A percentile compares a stretch with the other conserved stretches of the same genome.
Conservation (phyloP, 2,888 invertebrate species). For the Euzophera pinguis region DNA sequence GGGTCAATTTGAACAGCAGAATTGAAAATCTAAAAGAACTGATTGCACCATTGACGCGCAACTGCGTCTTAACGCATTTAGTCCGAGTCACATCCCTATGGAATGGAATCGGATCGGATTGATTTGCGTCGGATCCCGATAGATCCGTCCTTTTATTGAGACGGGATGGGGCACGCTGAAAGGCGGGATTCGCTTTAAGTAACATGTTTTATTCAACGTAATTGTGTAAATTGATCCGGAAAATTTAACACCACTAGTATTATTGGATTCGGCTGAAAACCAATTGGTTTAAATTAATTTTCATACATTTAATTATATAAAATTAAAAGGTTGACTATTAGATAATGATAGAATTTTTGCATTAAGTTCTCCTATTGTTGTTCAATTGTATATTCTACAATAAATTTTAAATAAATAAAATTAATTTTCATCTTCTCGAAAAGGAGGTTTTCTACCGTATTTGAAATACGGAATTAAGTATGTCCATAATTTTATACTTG, state of each 20-base stretch:
- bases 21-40: slow-evolving; percentile 11
- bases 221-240: slow-evolving; percentile 1
- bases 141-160: slow-evolving; percentile 9
- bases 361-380: too few species aligned
- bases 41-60: slow-evolving; percentile 17
- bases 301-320: too few species aligned
- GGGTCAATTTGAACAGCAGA: not conserved
- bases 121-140: not conserved
- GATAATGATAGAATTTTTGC: too few species aligned
- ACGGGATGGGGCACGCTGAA: not conserved
- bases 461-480: too few species aligned
- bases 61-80: slow-evolving; percentile 18
- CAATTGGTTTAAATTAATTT: too few species aligned
- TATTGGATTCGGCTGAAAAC: too few species aligned
- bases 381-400: too few species aligned
- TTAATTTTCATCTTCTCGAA: too few species aligned
- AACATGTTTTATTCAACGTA: slow-evolving; percentile 7
- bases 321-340: too few species aligned
- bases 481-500: too few species aligned
- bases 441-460: too few species aligned
- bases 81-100: slow-evolving; percentile 6
- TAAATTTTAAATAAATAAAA: too few species aligned
- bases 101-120: not conserved
- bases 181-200: not conserved
- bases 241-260: not conserved